Evolutionary conservation across 2,113 vertebrate genomes (phyloP).

Genomic region (Centropus unirufus): DNA sequence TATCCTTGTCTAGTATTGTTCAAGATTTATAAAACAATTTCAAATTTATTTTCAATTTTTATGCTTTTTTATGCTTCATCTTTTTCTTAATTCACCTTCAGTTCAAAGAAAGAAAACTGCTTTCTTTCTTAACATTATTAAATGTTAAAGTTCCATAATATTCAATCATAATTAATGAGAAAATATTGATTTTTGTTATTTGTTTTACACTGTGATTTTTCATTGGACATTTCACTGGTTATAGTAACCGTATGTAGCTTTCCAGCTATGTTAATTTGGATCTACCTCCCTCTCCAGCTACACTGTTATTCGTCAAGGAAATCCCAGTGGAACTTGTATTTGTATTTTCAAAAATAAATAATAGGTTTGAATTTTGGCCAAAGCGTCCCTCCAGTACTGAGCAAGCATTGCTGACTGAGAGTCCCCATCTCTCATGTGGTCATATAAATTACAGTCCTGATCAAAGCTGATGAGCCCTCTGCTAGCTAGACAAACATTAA

Average conservation of each 20-base stretch:
- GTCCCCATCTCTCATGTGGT: conserved; percentile 43
- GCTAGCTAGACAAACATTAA: conserved; percentile 54
- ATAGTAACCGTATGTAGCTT: not conserved
- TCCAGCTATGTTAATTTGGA: not conserved
- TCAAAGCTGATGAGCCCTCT: conserved; percentile 45
- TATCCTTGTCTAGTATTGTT: not conserved
- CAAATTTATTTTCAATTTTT: not conserved
- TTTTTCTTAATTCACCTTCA: not conserved
- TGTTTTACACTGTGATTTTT: not conserved
- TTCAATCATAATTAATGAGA: not conserved
- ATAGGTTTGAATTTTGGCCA: conserved; percentile 49
- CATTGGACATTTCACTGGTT: not conserved
- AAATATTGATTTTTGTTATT: not conserved
- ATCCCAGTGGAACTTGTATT: conserved; percentile 10
- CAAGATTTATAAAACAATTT: not conserved
- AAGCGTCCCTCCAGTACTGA: conserved; percentile 16
- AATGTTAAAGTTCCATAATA: not conserved
- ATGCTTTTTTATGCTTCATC: not conserved
- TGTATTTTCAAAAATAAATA: conserved; percentile 59
- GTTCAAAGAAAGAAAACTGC: not conserved
- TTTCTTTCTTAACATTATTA: not conserved
- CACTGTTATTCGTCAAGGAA: conserved; percentile 16
- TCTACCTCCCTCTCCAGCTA: not conserved
- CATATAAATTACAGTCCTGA: conserved; percentile 58
- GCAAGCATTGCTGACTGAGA: not conserved